Base-by-base conservation (phyloP, 2,888 invertebrate species). In the Cordylochernes scorpioides region DNA sequence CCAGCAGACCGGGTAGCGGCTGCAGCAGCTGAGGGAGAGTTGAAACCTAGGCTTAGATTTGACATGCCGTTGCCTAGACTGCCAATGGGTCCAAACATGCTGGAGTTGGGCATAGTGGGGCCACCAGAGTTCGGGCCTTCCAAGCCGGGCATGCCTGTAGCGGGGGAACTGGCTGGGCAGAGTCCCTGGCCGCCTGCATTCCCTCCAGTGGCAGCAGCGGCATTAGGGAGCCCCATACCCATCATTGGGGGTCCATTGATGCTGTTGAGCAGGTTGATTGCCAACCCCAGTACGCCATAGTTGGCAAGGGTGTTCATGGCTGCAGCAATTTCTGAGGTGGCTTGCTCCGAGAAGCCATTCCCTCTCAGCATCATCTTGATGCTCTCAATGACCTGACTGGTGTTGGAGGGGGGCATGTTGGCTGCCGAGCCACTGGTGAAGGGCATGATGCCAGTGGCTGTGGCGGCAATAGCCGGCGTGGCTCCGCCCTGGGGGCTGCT, bases 281-380 rank as follows among this genome's bases (percentile, higher is more conserved):
- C 73, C 58, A 75, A 66, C 31, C 73, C 80, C 40, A 91, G 66
- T 47, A 91, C 75, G 39, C 65, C 64, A 61, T 88, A 88, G 60
- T 77, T 86, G 46, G 80, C 82, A 40, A 94, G 65, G 29, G 86
- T 77, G 43, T 72, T 68, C 53, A 94, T 68, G 30, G 91, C 88
- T 13, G 73, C 65, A 47, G 71, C 68, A 41, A 91, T 77, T 59
- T 91, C 91, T 22, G 66, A 65, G 36, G 80, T 68, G 39, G 75
- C 80, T 38, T 70, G 68, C 49, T 91, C 91, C 38, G 73, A 65
- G 60, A 82, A 84, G 33, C 91, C 91, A 39, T 74, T 68, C 46
- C 68, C 68, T 36, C 88, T 68, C 47, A 91, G 65, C 45, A 80
- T 71, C 50, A 67, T 63, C 66, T 77, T 59, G 51, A 84, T 73